Conservation (phyloP, 2,888 invertebrate species). For the Heliconius sara region DNA sequence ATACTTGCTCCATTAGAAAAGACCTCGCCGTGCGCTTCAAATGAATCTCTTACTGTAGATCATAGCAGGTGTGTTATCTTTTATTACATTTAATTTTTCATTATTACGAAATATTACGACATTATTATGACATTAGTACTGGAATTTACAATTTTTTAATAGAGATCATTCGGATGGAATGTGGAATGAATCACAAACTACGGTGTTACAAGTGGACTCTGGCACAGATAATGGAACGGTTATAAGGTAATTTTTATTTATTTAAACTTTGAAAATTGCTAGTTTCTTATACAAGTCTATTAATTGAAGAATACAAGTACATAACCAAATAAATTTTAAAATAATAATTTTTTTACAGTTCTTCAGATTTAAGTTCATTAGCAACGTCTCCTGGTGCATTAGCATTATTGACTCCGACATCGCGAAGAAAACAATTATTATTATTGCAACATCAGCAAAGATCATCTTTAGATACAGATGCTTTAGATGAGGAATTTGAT, state of each 20-base stretch:
- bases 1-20: constrained; percentile 79
- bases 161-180: constrained; percentile 93
- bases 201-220: constrained; percentile 90
- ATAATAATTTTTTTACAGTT: constrained; percentile 58
- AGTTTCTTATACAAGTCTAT: neutral
- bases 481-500: constrained; percentile 88
- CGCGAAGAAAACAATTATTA: constrained; percentile 89
- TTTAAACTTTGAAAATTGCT: neutral
- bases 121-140: neutral
- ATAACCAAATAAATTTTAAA: neutral
- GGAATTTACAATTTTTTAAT: constrained; percentile 45
- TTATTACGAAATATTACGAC: neutral
- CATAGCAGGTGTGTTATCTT: constrained; percentile 76
- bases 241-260: constrained; percentile 65
- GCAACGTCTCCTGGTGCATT: constrained; percentile 83
- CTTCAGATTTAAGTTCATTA: constrained; percentile 79
- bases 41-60: constrained; percentile 92
- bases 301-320: neutral
- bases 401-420: constrained; percentile 89
- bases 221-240: constrained; percentile 86
- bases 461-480: constrained; percentile 93
- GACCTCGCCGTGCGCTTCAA: constrained; percentile 90
- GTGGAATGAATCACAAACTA: constrained; percentile 95
- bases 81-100: neutral
- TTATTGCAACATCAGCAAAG: constrained; percentile 93